These are phyloP conservation scores for Tricholauxania praeusta DNA, from an alignment of 2,888 invertebrate species.

Conservation along the genomic window DNA sequence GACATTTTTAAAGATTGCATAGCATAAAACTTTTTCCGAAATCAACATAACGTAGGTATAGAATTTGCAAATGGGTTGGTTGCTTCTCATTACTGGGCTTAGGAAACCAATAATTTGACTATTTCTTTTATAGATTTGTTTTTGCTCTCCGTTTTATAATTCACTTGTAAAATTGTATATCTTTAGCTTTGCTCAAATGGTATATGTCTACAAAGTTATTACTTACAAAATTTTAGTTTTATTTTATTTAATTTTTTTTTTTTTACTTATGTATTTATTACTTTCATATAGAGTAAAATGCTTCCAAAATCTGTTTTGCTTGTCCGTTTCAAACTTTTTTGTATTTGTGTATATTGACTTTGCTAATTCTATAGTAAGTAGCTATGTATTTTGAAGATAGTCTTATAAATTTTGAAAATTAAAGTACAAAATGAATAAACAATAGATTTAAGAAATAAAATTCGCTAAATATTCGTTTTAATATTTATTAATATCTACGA, in stretches of 20 bases:
- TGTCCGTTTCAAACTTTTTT: conserved; percentile 29
- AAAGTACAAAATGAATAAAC: too few species aligned
- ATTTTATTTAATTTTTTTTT: conserved; percentile 38
- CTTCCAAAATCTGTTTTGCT: conserved; percentile 59
- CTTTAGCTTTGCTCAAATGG: conserved; percentile 32
- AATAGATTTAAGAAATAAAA: too few species aligned
- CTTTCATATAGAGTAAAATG: conserved; percentile 57
- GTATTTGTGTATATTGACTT: neutral
- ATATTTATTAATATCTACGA: too few species aligned
- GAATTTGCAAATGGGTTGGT: too few species aligned
- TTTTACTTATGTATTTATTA: conserved; percentile 31
- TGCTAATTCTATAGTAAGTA: neutral
- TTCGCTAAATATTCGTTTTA: too few species aligned
- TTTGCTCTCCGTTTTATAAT: neutral
- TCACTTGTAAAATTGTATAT: conserved; percentile 39
- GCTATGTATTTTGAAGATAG: too few species aligned
- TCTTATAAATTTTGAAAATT: too few species aligned
- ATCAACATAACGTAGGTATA: too few species aligned
- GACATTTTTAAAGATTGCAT: conserved; percentile 33
- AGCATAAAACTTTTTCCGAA: neutral
- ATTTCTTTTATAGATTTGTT: conserved; percentile 6
- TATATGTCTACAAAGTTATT: conserved; percentile 38
- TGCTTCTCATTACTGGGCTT: too few species aligned
- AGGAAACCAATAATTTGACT: neutral
- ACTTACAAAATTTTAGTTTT: conserved; percentile 43